phyloP scores from a whole-genome alignment of 2,113 vertebrate species.

The Cairina moschata region DNA sequence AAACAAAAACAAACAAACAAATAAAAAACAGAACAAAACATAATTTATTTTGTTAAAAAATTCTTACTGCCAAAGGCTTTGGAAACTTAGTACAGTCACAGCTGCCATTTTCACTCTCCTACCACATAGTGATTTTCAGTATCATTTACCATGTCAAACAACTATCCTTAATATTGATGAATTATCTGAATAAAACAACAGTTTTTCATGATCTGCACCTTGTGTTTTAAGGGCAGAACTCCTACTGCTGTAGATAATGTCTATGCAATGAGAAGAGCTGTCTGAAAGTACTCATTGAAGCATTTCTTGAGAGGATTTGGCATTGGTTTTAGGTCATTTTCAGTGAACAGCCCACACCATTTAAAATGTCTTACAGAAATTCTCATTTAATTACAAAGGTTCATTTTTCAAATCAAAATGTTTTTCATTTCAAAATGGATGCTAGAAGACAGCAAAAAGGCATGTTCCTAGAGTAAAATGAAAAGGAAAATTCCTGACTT shows the following conservation, averaged over 20 bases:
- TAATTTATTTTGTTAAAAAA: not conserved
- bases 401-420: not conserved
- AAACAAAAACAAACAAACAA: not conserved
- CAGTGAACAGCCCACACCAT: not conserved
- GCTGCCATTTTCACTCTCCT: not conserved
- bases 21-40: not conserved
- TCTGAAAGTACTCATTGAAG: not conserved
- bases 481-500: not conserved
- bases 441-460: not conserved
- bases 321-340: not conserved
- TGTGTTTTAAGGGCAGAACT: slow-evolving; percentile 20
- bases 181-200: not conserved
- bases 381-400: not conserved
- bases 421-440: not conserved
- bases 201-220: not conserved
- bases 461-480: not conserved
- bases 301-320: not conserved
- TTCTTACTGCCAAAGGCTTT: not conserved
- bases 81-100: not conserved
- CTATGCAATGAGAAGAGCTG: slow-evolving; percentile 1
- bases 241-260: not conserved
- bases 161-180: slow-evolving; percentile 16
- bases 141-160: not conserved
- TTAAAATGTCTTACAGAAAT: slow-evolving; percentile 5
- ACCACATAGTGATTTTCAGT: not conserved